A percentile compares a stretch with the other conserved stretches of the same genome.
Evolutionary conservation across 1,140 invertebrate genomes (phyloP).

Genomic region (Brachionus rubens): DNA sequence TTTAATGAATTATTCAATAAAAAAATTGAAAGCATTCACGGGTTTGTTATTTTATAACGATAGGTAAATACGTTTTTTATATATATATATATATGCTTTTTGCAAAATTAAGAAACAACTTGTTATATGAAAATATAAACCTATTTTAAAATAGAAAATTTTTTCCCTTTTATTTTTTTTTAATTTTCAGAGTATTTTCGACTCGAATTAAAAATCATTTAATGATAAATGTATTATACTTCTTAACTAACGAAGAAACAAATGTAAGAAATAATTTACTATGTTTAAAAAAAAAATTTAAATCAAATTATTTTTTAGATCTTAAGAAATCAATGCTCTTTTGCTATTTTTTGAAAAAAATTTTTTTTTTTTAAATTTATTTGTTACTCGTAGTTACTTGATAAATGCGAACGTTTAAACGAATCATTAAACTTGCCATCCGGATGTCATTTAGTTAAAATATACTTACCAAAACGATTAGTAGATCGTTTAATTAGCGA

Average conservation of each 20-base stretch:
- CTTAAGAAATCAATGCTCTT: slow-evolving; percentile 4
- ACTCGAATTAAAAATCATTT: slow-evolving; percentile 3
- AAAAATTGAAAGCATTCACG: slow-evolving; percentile 30
- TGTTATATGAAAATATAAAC: not conserved
- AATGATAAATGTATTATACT: slow-evolving; percentile 36
- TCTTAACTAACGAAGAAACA: slow-evolving; percentile 34
- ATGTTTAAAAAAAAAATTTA: slow-evolving; percentile 4
- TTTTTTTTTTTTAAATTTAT: not conserved
- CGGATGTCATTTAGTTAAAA: not conserved
- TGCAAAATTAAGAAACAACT: not conserved
- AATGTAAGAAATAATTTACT: slow-evolving; percentile 29
- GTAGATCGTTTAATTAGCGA: not conserved
- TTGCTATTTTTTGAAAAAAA: too few species aligned
- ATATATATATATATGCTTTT: too few species aligned
- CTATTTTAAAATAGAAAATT: too few species aligned
- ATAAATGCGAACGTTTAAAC: not conserved
- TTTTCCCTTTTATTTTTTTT: not conserved
- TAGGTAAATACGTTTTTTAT: slow-evolving; percentile 23
- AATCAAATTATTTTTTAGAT: not conserved
- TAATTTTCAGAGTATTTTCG: not conserved
- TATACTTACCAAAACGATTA: not conserved
- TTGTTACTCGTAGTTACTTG: slow-evolving; percentile 13
- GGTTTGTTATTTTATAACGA: slow-evolving; percentile 37
- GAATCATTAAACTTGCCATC: not conserved
- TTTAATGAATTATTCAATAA: slow-evolving; percentile 38